Conservation (phyloP, 2,113 vertebrate species). For the Elgaria multicarinata region DNA sequence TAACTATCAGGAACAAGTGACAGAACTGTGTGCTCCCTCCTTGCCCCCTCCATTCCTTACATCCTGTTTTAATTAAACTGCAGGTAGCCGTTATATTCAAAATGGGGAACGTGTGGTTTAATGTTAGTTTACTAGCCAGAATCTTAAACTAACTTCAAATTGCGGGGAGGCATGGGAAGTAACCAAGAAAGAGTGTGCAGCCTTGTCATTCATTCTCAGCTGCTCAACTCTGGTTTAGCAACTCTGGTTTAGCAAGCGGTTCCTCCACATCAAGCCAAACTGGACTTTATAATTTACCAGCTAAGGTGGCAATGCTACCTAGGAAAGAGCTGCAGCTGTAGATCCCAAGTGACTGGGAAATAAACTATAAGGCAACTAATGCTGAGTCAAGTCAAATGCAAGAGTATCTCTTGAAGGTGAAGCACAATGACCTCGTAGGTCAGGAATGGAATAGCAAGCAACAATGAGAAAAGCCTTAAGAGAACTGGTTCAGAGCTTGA, state of each 20-base stretch:
- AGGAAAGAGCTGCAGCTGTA: not conserved
- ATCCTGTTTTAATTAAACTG: not conserved
- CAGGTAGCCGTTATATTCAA: not conserved
- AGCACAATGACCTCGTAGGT: not conserved
- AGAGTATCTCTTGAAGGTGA: not conserved
- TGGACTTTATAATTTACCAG: not conserved
- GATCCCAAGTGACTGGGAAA: not conserved
- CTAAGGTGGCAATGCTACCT: not conserved
- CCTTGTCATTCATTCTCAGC: not conserved
- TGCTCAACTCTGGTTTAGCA: not conserved
- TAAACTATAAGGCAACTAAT: not conserved
- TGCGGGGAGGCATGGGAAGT: not conserved
- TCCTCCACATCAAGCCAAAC: not conserved
- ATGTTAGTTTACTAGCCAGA: not conserved
- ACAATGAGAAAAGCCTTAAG: constrained; percentile 3
- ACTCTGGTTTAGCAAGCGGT: not conserved
- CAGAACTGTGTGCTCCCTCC: not conserved
- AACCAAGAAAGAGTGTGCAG: too few species aligned
- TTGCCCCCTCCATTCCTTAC: not conserved
- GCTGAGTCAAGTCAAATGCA: not conserved
- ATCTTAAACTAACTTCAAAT: too few species aligned
- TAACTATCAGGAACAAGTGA: not conserved
- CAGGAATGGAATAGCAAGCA: not conserved
- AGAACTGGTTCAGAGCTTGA: not conserved
- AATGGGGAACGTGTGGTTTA: not conserved